Conservation (phyloP, 1,140 invertebrate genomes). For the silkworm (Bombyx mori) region ASM3026992v2 NC_085116.1:13553001-13553500, state of each 20-base stretch:
- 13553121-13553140: constrained; percentile 17
- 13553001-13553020: no score
- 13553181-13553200: constrained; percentile 44
- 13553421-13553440: no score
- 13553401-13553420: no score
- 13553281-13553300: constrained; percentile 37
- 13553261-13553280: constrained; percentile 29
- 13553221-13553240: constrained; percentile 43
- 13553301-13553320: constrained; percentile 37
- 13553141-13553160: constrained; percentile 21
- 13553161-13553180: constrained; percentile 25
- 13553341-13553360: constrained; percentile 7
- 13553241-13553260: constrained; percentile 21
- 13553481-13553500: no score
- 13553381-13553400: no score
- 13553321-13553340: constrained; percentile 31
- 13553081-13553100: no score
- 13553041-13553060: no score
- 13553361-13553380: no score
- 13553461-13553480: no score
- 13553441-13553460: no score
- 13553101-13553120: background rate
- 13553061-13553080: no score
- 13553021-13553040: no score
- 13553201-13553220: constrained; percentile 22